Evolutionary conservation across 2,113 vertebrate genomes (phyloP).

Genomic region (Austrofundulus limnaeus): DNA sequence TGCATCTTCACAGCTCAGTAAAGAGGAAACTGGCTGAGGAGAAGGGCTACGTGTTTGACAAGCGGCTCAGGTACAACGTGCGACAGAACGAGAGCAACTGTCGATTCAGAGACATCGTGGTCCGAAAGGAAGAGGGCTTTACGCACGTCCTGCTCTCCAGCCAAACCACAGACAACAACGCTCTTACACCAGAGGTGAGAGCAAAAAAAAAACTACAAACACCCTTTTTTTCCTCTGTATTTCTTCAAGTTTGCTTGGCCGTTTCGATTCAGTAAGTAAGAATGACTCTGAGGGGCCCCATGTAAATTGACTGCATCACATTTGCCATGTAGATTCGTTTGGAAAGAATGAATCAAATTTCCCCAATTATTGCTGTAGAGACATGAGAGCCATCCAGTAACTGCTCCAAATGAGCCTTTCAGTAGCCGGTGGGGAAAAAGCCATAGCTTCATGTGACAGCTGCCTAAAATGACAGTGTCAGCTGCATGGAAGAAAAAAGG

Average conservation of each 20-base stretch:
- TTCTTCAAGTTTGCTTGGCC: background rate
- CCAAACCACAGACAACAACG: slow-evolving; percentile 97
- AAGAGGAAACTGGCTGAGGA: slow-evolving; percentile 92
- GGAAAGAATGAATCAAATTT: slow-evolving; percentile 17
- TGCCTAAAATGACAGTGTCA: slow-evolving; percentile 33
- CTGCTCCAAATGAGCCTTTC: slow-evolving; percentile 34
- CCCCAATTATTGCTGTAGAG: slow-evolving; percentile 21
- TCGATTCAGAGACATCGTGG: slow-evolving; percentile 97
- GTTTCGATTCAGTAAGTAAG: background rate
- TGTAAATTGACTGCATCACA: slow-evolving; percentile 1
- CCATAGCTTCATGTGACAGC: slow-evolving; percentile 41
- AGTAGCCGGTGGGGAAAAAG: slow-evolving; percentile 24
- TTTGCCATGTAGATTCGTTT: slow-evolving; percentile 13
- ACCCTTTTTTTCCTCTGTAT: background rate
- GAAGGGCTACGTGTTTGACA: slow-evolving; percentile 95
- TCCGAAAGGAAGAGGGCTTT: slow-evolving; percentile 96
- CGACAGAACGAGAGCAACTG: slow-evolving; percentile 94
- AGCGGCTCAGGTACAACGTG: slow-evolving; percentile 95
- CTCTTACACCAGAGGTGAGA: slow-evolving; percentile 94
- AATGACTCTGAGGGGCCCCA: background rate
- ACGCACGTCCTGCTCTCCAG: slow-evolving; percentile 95
- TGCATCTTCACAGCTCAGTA: slow-evolving; percentile 86
- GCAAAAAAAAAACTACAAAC: background rate
- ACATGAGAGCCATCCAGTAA: slow-evolving; percentile 17
- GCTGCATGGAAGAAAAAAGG: slow-evolving; percentile 19